Evolutionary conservation across 37 sponge, comb jelly and placozoan species (phyloP).

Genomic region (Ephydatia muelleri): DNA sequence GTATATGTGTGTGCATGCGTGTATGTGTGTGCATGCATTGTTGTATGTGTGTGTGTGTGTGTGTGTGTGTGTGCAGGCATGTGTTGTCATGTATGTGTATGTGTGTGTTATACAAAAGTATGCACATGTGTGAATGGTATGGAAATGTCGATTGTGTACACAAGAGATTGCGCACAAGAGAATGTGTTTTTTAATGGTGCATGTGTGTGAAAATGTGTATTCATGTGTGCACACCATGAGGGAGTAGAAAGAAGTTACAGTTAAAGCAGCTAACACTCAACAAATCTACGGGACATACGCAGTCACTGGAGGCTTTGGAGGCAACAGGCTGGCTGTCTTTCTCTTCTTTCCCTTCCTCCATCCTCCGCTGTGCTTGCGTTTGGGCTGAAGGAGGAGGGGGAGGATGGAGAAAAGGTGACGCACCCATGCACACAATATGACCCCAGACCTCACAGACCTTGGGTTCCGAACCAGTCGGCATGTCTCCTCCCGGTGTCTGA

Average conservation of each 20-base stretch:
- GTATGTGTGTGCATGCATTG: background rate
- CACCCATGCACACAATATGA: too few species aligned
- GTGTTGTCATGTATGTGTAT: too few species aligned
- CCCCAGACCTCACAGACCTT: background rate
- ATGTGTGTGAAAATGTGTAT: background rate
- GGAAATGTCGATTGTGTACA: too few species aligned
- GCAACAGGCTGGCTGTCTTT: background rate
- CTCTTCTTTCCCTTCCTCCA: conserved; percentile 51
- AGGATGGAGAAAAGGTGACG: background rate
- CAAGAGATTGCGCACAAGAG: too few species aligned
- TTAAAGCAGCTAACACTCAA: background rate
- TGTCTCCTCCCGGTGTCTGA: background rate
- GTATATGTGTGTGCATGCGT: too few species aligned
- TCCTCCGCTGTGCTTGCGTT: conserved; percentile 32
- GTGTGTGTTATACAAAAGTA: too few species aligned
- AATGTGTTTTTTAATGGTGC: background rate
- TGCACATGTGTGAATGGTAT: too few species aligned
- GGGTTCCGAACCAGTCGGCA: background rate
- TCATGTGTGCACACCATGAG: background rate
- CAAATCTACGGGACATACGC: background rate
- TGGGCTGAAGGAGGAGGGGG: background rate
- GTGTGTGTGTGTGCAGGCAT: too few species aligned
- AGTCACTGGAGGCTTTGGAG: conserved; percentile 46
- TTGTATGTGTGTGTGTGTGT: too few species aligned
- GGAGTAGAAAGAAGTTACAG: background rate